These are phyloP conservation scores for Poeciliopsis retropinna DNA, from an alignment of 2,113 vertebrate genomes.

Conservation along the genomic window DNA sequence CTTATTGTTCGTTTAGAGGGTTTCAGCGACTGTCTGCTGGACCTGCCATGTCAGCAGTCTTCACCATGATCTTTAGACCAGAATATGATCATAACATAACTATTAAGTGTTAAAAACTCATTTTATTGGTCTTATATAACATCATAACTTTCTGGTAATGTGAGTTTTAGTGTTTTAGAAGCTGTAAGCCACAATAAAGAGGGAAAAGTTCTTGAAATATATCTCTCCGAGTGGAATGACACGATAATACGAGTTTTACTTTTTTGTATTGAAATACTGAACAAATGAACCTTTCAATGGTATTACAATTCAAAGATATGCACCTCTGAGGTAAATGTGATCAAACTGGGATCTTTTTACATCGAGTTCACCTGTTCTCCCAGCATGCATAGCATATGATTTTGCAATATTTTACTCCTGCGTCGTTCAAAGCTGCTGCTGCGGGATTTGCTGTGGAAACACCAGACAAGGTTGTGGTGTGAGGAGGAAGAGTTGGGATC, in stretches of 20 bases:
- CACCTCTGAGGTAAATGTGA: background rate
- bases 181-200: too few relatives aligned
- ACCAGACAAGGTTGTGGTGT: constrained; percentile 55
- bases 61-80: background rate
- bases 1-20: too few relatives aligned
- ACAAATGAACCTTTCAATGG: too few relatives aligned
- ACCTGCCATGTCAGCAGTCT: background rate
- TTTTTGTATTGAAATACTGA: background rate
- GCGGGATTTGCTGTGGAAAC: constrained; percentile 56
- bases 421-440: constrained; percentile 19
- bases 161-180: background rate
- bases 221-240: background rate
- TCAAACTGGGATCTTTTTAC: background rate
- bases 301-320: background rate
- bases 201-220: background rate
- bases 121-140: background rate
- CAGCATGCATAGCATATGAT: background rate
- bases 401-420: background rate
- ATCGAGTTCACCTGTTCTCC: background rate
- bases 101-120: background rate
- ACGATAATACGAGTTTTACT: background rate
- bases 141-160: background rate
- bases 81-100: background rate
- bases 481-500: constrained; percentile 42
- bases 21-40: background rate